These are phyloP conservation scores for Merodon equestris DNA, from an alignment of 2,888 invertebrate species.

Conservation along the genomic window DNA sequence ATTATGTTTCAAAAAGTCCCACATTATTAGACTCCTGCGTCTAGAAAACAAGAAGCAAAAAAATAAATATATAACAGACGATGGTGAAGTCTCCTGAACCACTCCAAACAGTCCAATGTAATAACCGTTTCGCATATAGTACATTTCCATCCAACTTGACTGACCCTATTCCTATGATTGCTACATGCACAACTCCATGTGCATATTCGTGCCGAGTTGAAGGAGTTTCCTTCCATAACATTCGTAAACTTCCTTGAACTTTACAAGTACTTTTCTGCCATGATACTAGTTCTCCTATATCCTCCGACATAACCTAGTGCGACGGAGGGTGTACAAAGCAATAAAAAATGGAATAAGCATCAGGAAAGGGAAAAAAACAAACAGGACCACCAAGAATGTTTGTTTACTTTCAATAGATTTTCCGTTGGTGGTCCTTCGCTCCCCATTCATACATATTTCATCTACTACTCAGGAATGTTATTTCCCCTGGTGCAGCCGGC, in stretches of 20 bases:
- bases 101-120: constrained; percentile 23
- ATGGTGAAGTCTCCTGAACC: constrained; percentile 18
- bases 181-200: constrained; percentile 24
- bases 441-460: constrained; percentile 55
- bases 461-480: constrained; percentile 42
- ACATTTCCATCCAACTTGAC: no score
- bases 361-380: constrained; percentile 17
- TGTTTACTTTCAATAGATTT: constrained; percentile 67
- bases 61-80: no score
- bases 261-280: constrained; percentile 63
- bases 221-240: constrained; percentile 61
- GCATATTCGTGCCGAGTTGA: background rate
- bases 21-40: background rate
- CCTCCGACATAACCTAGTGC: constrained; percentile 46
- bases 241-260: constrained; percentile 64
- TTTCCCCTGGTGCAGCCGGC: constrained; percentile 53
- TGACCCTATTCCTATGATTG: background rate
- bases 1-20: background rate
- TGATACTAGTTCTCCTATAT: constrained; percentile 64
- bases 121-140: constrained; percentile 31
- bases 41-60: no score
- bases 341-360: constrained; percentile 17
- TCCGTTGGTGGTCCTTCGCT: constrained; percentile 2
- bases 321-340: constrained; percentile 28
- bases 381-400: constrained; percentile 25